phyloP scores from a whole-genome alignment of 1,140 invertebrate genomes.

The Pemphigus obesinymphae region DNA sequence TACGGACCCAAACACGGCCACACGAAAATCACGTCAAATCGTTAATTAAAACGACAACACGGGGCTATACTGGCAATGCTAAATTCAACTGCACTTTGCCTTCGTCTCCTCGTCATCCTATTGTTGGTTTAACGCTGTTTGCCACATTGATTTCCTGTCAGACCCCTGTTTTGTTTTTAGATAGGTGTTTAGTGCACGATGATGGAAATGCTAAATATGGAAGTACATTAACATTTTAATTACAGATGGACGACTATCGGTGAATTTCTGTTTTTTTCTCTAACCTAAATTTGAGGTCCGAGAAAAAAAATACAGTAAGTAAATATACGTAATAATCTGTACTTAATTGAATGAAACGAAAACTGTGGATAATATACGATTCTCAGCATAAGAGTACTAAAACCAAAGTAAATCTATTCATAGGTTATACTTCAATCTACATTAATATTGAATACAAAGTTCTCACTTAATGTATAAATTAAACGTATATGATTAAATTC shows the following conservation, averaged over 20 bases:
- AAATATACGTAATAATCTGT: too few relatives aligned
- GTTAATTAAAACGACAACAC: slow-evolving; percentile 13
- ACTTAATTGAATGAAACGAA: too few relatives aligned
- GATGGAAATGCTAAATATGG: background rate
- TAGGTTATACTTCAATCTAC: too few relatives aligned
- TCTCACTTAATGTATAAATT: too few relatives aligned
- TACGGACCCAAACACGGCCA: background rate
- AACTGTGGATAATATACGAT: too few relatives aligned
- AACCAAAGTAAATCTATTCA: too few relatives aligned
- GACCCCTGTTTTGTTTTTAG: background rate
- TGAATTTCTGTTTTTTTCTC: too few relatives aligned
- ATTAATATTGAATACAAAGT: too few relatives aligned
- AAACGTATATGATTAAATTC: too few relatives aligned
- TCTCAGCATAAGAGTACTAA: too few relatives aligned
- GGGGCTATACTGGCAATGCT: background rate
- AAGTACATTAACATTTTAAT: background rate
- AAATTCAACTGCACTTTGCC: background rate
- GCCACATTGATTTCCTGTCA: slow-evolving; percentile 23
- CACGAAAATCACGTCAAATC: slow-evolving; percentile 12
- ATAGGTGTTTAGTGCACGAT: background rate
- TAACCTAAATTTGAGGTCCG: too few relatives aligned
- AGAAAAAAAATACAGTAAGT: too few relatives aligned
- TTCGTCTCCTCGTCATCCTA: background rate
- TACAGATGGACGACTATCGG: background rate
- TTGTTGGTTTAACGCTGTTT: background rate